Percentiles rank a stretch among this genome's conserved stretches.
These are phyloP conservation scores for Serranus cabrilla DNA, from an alignment of 2,797 vertebrate genomes.

Conservation along the genomic window DNA sequence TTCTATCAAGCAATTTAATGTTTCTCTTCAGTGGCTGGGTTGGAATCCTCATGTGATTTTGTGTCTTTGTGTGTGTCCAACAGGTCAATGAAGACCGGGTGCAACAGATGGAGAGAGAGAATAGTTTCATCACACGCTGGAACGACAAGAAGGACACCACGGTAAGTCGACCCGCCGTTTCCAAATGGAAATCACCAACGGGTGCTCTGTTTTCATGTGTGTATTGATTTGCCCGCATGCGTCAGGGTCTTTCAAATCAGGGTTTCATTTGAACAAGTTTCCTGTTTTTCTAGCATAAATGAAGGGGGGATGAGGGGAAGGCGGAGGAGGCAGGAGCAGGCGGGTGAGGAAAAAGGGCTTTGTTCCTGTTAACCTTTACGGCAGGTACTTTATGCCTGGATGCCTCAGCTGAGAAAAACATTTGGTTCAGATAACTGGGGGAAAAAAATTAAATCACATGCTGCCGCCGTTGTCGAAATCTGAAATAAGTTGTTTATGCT, in stretches of 20 bases:
- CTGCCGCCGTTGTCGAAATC: constrained; percentile 60
- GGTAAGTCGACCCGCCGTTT: constrained; percentile 83
- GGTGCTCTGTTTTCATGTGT: constrained; percentile 32
- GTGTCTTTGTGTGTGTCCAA: constrained; percentile 56
- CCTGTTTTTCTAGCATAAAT: constrained; percentile 47
- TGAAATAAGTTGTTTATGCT: constrained; percentile 70
- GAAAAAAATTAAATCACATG: constrained; percentile 68
- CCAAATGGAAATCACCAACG: constrained; percentile 59
- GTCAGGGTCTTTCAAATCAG: constrained; percentile 48
- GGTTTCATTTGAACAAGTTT: constrained; percentile 54
- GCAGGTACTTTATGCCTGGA: constrained; percentile 73
- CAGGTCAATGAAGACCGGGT: constrained; percentile 96
- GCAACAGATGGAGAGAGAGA: constrained; percentile 97
- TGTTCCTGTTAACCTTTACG: constrained; percentile 81
- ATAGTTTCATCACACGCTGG: constrained; percentile 96
- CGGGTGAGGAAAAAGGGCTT: constrained; percentile 54
- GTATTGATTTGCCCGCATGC: constrained; percentile 57
- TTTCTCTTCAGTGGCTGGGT: constrained; percentile 11
- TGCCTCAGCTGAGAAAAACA: constrained; percentile 70
- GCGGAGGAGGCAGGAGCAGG: constrained; percentile 18
- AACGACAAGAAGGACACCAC: constrained; percentile 97
- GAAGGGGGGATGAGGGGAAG: background rate
- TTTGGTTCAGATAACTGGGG: constrained; percentile 75
- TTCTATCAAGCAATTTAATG: background rate
- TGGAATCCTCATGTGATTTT: constrained; percentile 13